phyloP scores from a whole-genome alignment of 2,113 vertebrate genomes.

The Myrmophylax atrothorax region DNA sequence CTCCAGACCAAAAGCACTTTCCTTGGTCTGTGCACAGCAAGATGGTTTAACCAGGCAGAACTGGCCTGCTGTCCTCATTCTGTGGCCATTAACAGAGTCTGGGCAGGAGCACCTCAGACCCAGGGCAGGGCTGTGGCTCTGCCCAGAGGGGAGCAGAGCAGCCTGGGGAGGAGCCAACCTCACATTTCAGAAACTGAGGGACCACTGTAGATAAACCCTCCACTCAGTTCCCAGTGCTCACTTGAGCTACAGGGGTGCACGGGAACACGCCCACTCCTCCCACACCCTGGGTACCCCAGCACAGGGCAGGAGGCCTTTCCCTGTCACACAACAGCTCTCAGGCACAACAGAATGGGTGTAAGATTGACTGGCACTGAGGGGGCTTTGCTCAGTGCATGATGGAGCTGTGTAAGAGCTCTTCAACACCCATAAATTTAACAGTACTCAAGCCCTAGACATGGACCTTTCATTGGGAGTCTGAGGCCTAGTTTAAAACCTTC shows the following conservation, averaged over 20 bases:
- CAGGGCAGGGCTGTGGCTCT: neutral
- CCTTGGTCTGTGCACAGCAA: neutral
- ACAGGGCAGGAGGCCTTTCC: neutral
- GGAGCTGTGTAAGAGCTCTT: neutral
- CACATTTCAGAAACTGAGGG: neutral
- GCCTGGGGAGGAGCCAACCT: neutral
- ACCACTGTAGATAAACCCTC: neutral
- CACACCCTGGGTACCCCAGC: fast-evolving
- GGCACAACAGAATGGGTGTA: neutral
- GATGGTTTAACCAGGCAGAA: neutral
- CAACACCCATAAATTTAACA: neutral
- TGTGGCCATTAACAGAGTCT: neutral
- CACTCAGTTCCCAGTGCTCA: fast-evolving
- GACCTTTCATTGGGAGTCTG: neutral
- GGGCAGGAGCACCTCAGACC: neutral
- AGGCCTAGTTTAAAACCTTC: neutral
- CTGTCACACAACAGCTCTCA: neutral
- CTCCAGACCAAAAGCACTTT: neutral
- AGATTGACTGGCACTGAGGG: neutral
- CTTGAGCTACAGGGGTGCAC: neutral
- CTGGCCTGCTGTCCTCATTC: neutral
- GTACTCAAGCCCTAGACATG: neutral
- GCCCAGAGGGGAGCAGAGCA: neutral
- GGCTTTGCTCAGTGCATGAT: fast-evolving
- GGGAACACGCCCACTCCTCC: fast-evolving